phyloP scores from a whole-genome alignment of 2,797 vertebrate genomes.

The Loriculus beryllinus region DNA sequence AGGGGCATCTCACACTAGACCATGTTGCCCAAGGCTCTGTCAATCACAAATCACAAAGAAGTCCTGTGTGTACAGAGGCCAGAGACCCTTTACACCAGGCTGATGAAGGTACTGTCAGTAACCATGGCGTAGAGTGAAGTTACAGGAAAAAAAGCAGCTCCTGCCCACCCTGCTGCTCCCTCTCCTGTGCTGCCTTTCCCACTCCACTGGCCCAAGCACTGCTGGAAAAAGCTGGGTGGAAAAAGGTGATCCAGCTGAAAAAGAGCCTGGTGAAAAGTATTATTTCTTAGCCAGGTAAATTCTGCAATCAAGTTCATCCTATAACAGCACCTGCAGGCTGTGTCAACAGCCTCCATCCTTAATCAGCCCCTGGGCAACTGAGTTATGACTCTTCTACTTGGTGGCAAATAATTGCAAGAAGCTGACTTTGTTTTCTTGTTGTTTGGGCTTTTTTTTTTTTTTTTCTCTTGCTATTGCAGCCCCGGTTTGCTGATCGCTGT shows the following conservation, averaged over 20 bases:
- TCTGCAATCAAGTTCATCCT: background rate
- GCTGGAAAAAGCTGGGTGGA: background rate
- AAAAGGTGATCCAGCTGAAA: background rate
- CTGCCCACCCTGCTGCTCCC: background rate
- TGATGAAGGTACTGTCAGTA: background rate
- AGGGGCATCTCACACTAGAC: background rate
- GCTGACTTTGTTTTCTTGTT: background rate
- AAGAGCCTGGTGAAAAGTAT: background rate
- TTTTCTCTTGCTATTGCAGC: background rate
- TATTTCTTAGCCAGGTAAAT: background rate
- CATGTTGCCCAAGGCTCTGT: background rate
- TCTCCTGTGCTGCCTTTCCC: background rate
- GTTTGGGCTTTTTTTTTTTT: rapidly evolving
- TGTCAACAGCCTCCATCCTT: background rate
- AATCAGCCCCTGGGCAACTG: background rate
- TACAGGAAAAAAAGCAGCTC: background rate
- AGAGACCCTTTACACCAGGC: background rate
- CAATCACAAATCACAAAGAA: background rate
- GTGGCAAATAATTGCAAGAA: background rate
- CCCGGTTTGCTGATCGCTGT: rapidly evolving
- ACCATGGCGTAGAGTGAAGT: background rate
- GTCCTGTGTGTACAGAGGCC: background rate
- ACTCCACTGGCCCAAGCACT: rapidly evolving
- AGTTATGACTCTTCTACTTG: background rate
- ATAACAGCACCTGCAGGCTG: background rate